These are phyloP conservation scores for Drosophila biarmipes DNA, from an alignment of 1,140 invertebrate species.

Conservation along the genomic window DNA sequence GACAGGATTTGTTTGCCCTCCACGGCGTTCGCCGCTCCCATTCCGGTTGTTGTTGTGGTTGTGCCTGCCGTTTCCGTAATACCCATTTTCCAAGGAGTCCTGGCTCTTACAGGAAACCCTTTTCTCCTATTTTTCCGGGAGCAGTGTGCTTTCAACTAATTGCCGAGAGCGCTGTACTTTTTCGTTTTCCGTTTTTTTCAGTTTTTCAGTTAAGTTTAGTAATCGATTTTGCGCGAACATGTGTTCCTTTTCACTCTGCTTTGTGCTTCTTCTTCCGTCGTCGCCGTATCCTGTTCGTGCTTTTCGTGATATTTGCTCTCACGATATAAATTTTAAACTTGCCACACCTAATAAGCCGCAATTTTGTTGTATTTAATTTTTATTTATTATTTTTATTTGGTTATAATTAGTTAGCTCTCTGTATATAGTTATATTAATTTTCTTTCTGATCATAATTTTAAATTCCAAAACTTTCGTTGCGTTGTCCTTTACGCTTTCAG, in stretches of 20 bases:
- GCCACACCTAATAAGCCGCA: neutral
- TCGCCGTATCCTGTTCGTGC: slow-evolving; percentile 20
- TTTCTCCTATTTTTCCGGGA: neutral
- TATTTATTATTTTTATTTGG: too few species aligned
- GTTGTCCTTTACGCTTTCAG: too few species aligned
- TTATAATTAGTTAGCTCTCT: too few species aligned
- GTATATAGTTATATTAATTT: too few species aligned
- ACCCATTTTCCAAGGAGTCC: slow-evolving; percentile 60
- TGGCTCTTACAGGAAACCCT: slow-evolving; percentile 7
- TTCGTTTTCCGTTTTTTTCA: slow-evolving; percentile 1
- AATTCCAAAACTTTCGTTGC: too few species aligned
- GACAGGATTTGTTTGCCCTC: slow-evolving; percentile 61
- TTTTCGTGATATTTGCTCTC: slow-evolving; percentile 8
- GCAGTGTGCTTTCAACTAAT: slow-evolving; percentile 33
- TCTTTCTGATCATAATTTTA: too few species aligned
- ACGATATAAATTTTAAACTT: neutral
- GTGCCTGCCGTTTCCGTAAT: slow-evolving; percentile 61
- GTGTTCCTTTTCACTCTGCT: slow-evolving; percentile 48
- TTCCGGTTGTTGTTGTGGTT: slow-evolving; percentile 36
- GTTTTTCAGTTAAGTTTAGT: slow-evolving; percentile 41
- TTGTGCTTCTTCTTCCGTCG: slow-evolving; percentile 14
- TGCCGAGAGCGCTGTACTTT: slow-evolving; percentile 21
- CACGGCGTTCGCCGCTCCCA: slow-evolving; percentile 47
- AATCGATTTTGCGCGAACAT: slow-evolving; percentile 74
- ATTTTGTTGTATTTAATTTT: too few species aligned